These are phyloP conservation scores for Vanessa atalanta DNA, from an alignment of 1,140 invertebrate species.

Conservation along the genomic window DNA sequence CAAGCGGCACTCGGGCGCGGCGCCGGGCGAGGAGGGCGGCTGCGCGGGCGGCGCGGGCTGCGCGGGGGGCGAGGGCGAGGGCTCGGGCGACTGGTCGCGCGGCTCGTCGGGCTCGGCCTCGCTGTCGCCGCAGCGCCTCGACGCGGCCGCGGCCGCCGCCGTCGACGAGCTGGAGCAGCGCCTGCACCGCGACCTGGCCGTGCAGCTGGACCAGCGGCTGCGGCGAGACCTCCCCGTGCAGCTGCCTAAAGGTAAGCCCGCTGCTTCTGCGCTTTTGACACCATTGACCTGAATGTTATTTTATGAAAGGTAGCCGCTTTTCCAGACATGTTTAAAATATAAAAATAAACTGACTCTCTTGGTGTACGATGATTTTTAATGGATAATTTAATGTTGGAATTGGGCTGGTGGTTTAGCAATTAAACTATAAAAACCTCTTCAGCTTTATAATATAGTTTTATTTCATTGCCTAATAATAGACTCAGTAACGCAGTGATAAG, in stretches of 20 bases:
- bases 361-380: no score
- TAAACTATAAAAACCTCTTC: no score
- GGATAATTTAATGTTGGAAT: no score
- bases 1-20: slow-evolving; percentile 59
- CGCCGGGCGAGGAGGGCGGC: slow-evolving; percentile 42
- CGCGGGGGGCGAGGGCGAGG: slow-evolving; percentile 35
- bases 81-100: slow-evolving; percentile 53
- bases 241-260: slow-evolving; percentile 56
- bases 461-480: no score
- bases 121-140: slow-evolving; percentile 64
- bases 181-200: slow-evolving; percentile 60
- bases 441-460: no score
- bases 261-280: no score
- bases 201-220: slow-evolving; percentile 54
- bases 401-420: no score
- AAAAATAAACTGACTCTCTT: no score
- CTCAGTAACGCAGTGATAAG: no score
- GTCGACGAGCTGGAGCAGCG: slow-evolving; percentile 71
- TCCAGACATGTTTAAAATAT: no score
- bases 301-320: no score
- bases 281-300: no score
- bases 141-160: slow-evolving; percentile 63
- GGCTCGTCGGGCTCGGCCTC: slow-evolving; percentile 46
- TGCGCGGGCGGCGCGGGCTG: slow-evolving; percentile 40
- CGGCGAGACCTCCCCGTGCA: slow-evolving; percentile 58